These are phyloP conservation scores for Drosophila takahashii DNA, from an alignment of 1,140 invertebrate species.

Conservation along the genomic window DNA sequence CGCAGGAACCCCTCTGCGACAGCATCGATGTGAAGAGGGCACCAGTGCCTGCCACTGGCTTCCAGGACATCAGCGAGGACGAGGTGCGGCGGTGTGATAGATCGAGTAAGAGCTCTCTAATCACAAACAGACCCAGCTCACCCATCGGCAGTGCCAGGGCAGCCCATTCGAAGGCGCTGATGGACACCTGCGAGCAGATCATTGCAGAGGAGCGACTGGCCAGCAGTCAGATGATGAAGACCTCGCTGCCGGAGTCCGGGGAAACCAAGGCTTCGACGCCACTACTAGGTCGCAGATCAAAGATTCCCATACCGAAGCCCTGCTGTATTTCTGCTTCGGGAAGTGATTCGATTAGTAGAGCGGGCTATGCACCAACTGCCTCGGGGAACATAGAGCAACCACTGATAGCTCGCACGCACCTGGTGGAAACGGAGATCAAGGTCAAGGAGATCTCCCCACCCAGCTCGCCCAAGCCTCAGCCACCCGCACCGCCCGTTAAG, in stretches of 20 bases:
- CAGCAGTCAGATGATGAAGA: slow-evolving; percentile 71
- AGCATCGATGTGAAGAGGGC: slow-evolving; percentile 64
- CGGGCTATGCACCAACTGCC: slow-evolving; percentile 51
- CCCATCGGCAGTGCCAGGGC: slow-evolving; percentile 67
- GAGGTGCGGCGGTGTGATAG: slow-evolving; percentile 67
- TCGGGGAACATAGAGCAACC: slow-evolving; percentile 41
- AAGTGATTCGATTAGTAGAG: slow-evolving; percentile 69
- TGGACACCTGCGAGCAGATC: slow-evolving; percentile 78
- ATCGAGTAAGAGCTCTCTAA: slow-evolving; percentile 9
- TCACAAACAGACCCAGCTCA: slow-evolving; percentile 43
- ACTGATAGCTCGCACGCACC: slow-evolving; percentile 66
- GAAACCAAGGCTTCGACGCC: slow-evolving; percentile 48
- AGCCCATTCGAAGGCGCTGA: slow-evolving; percentile 76
- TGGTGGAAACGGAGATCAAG: slow-evolving; percentile 80
- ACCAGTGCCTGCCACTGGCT: slow-evolving; percentile 68
- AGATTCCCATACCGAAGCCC: slow-evolving; percentile 76
- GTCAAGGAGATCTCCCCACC: slow-evolving; percentile 64
- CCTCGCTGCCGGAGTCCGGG: slow-evolving; percentile 43
- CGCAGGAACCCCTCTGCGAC: slow-evolving; percentile 67
- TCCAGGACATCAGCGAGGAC: slow-evolving; percentile 60
- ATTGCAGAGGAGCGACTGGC: slow-evolving; percentile 77
- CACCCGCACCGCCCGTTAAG: slow-evolving; percentile 34
- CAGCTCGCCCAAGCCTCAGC: slow-evolving; percentile 33
- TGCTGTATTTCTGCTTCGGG: slow-evolving; percentile 70
- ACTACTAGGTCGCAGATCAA: slow-evolving; percentile 60